Conservation (phyloP, 2,888 invertebrate species). For the Lamproptera curius region DNA sequence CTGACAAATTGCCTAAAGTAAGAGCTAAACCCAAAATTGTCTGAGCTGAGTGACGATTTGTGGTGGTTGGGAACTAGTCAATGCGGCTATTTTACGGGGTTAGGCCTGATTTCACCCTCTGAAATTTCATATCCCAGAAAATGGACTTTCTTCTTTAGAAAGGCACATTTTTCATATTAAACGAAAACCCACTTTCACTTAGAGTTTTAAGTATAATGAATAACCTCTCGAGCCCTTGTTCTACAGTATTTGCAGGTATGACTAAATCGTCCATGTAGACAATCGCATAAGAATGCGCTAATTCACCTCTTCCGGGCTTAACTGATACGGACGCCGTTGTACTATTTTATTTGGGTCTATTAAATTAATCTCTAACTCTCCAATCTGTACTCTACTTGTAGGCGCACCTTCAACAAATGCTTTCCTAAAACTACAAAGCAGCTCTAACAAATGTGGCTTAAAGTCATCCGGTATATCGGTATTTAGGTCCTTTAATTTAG, state of each 20-base stretch:
- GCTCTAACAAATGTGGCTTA: slow-evolving; percentile 7
- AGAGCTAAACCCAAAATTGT: too few relatives aligned
- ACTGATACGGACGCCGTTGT: slow-evolving; percentile 20
- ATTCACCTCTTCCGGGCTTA: slow-evolving; percentile 16
- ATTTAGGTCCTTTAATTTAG: neutral
- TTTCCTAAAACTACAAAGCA: slow-evolving; percentile 19
- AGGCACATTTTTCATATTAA: too few relatives aligned
- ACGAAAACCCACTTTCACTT: slow-evolving; percentile 23
- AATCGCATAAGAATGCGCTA: too few relatives aligned
- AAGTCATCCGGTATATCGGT: slow-evolving; percentile 9
- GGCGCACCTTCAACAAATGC: slow-evolving; percentile 10
- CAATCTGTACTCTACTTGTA: slow-evolving; percentile 5
- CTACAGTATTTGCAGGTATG: too few relatives aligned
- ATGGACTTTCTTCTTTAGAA: neutral
- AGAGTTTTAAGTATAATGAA: too few relatives aligned
- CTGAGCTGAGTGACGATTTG: too few relatives aligned
- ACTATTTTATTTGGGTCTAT: slow-evolving; percentile 25
- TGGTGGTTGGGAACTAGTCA: too few relatives aligned
- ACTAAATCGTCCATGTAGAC: too few relatives aligned
- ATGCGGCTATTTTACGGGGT: too few relatives aligned
- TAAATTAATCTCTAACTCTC: slow-evolving; percentile 21
- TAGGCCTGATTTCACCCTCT: too few relatives aligned
- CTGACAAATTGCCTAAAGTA: too few relatives aligned
- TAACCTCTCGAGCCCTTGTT: too few relatives aligned
- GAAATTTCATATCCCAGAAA: neutral